Evolutionary conservation across 2,888 invertebrate genomes (phyloP), one percentile per base, ranked within the genome.

Genomic region (Thyatira batis): DNA sequence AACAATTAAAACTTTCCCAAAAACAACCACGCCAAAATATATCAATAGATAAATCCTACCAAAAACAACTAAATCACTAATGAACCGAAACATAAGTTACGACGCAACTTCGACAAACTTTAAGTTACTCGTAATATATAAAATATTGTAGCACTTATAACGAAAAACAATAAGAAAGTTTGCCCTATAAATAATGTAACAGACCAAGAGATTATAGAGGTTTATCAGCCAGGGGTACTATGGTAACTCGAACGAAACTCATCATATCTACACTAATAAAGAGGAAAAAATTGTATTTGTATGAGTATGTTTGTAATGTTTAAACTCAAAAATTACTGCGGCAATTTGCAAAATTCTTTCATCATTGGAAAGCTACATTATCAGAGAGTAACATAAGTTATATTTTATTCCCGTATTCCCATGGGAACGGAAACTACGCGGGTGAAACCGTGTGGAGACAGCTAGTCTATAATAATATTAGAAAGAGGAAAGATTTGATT

Each of bases 101-200:
- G n/a, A 13, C 39, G 13, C 0, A 39, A 17, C 17, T 64, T 20
- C 28, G 23, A 50, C 2, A 5, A 28, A 48, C 23, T 48, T 27
- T 20, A 48, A 48, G 25, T 17, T 48, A 53, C 53, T 52, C 13
- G 59, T 58, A 58, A 59, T 73, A 76, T 74, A 67, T 75, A 74
- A 81, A 80, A 76, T 79, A 76, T 80, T 76, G 78, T 73, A 71
- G 67, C 68, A 62, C 63, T 68, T 69, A 65, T 57, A 80, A 73
- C 77, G 79, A 76, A 85, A 85, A 87, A 86, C 86, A 87, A 86
- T 85, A 84, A 70, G 65, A 76, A 85, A 86, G 66, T 86, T 83
- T 66, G 57, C 57, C 68, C 78, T 76, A 87, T 87, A 87, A 87
- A 87, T 87, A 85, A 87, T 85, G 80, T 73, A 85, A n/a, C n/a